A percentile compares a stretch with the other conserved stretches of the same genome.
Conservation (phyloP, 2,113 vertebrate species). For the Crocuta crocuta region DNA sequence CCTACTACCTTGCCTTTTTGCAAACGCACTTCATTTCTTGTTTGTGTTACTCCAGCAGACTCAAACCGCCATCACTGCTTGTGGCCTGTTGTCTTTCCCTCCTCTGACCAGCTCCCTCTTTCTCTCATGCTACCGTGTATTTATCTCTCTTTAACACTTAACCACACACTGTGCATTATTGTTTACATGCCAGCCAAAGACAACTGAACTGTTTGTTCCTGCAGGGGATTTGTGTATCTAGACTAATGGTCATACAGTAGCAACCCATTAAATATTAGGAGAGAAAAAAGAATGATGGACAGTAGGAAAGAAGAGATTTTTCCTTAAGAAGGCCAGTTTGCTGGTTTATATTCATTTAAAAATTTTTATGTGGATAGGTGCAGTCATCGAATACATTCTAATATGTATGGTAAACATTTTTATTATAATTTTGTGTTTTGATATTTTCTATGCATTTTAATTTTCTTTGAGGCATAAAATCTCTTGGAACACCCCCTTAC, state of each 20-base stretch:
- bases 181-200: background rate
- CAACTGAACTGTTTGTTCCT: background rate
- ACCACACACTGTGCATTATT: background rate
- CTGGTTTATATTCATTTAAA: background rate
- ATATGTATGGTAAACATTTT: background rate
- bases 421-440: background rate
- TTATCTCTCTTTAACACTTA: background rate
- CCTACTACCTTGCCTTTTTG: background rate
- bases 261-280: background rate
- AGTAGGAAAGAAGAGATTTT: background rate
- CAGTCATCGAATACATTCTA: background rate
- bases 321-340: background rate
- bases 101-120: background rate
- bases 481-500: background rate
- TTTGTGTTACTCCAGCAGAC: background rate
- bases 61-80: background rate
- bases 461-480: background rate
- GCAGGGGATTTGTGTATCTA: background rate
- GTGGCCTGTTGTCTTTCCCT: background rate
- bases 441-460: slow-evolving; percentile 7
- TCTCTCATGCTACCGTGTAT: background rate
- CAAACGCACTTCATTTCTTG: background rate
- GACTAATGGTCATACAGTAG: background rate
- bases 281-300: background rate
- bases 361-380: background rate